phyloP scores from a whole-genome alignment of 2,797 vertebrate genomes.

The Crenuchus spilurus region DNA sequence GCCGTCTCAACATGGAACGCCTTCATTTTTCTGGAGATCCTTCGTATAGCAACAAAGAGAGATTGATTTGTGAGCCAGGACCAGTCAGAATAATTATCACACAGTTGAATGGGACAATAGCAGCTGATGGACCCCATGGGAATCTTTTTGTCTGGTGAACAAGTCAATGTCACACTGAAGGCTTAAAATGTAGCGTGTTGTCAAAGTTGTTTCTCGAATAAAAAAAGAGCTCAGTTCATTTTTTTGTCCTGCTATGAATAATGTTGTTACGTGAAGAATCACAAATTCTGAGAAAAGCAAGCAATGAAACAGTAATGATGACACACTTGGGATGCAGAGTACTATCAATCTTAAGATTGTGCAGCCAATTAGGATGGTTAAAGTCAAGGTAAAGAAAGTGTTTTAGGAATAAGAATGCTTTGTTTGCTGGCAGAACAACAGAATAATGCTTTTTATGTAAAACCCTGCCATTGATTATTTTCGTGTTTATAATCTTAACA shows the following conservation, averaged over 20 bases:
- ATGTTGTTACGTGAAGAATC: background rate
- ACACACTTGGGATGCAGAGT: too few species aligned
- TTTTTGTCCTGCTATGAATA: background rate
- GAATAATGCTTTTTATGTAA: too few species aligned
- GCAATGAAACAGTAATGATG: too few species aligned
- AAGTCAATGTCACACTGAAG: slow-evolving; percentile 11
- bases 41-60: slow-evolving; percentile 12
- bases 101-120: slow-evolving; percentile 24
- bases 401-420: too few species aligned
- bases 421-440: too few species aligned
- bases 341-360: too few species aligned
- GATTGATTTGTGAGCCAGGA: slow-evolving; percentile 20
- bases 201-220: slow-evolving; percentile 7
- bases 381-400: too few species aligned
- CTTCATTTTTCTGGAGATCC: slow-evolving; percentile 6
- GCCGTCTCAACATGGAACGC: background rate
- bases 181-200: slow-evolving; percentile 16
- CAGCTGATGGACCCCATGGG: slow-evolving; percentile 17
- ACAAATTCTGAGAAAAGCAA: background rate
- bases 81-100: slow-evolving; percentile 37
- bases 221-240: background rate
- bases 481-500: too few species aligned
- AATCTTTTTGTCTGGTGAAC: slow-evolving; percentile 30
- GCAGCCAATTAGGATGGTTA: too few species aligned
- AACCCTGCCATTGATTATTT: too few species aligned